Base-by-base conservation (phyloP, 1,140 invertebrate genomes). In the Formica exsecta region DNA sequence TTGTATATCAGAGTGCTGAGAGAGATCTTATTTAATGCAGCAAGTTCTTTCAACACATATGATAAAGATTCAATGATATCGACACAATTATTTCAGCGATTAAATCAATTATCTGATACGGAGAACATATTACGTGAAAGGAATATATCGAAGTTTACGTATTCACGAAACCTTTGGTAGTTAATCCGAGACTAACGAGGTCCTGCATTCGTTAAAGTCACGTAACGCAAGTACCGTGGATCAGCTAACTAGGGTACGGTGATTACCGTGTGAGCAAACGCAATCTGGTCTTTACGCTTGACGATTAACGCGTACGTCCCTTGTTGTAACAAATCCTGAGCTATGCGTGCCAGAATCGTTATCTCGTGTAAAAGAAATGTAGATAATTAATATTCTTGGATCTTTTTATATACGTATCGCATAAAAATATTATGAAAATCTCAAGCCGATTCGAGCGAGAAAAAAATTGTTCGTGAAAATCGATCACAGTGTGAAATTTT, bases 211-310 rank as follows among this genome's bases (percentile, higher is more conserved):
- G 77, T 80, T 80, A 80, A 32, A 57, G 65, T 36, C 6, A 36
- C 77, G 77, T 80, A 80, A 80, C 59, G 48, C 77, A 48, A 80
- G 64, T 80, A 80, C 77, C 77, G 19, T 41, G 32, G 48, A 70
- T 80, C 64, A 80, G 36, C 65, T 80, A 70, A 70, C 77, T 70
- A 70, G 22, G 22, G 16, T 25, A 59, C 9, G 9, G 32, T 70
- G 51, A 80, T 70, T 80, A 70, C 32, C 77, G 36, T 80, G 65
- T 80, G 65, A 79, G n/a, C 32, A 62, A 59, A 80, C 64, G 77
- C 32, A 80, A 80, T 80, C 48, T 36, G 48, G 65, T 80, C 77
- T 80, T 80, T 54, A 79, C 44, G 61, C 29, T 32, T 54, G 51
- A 80, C 62, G 62, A 79, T 44, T 22, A 48, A 38, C 44, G 22